phyloP scores from a whole-genome alignment of 2,888 invertebrate species.

The Cryptophagus acutangulus region DNA sequence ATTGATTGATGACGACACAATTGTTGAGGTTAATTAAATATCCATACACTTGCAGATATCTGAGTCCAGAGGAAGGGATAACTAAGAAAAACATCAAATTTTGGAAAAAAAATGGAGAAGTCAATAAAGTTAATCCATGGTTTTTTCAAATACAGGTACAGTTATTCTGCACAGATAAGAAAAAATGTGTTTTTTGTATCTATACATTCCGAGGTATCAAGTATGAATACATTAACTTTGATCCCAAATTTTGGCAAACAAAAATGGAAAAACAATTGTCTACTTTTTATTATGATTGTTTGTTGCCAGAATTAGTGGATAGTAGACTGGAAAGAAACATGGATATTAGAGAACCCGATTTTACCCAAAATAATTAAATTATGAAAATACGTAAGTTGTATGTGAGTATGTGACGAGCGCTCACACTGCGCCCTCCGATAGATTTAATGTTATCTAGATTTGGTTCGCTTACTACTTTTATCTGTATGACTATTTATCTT shows the following conservation, averaged over 20 bases:
- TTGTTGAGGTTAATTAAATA: slow-evolving; percentile 17
- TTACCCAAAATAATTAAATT: too few relatives aligned
- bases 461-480: too few relatives aligned
- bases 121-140: background rate
- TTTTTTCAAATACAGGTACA: background rate
- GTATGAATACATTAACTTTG: background rate
- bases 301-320: background rate
- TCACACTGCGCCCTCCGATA: too few relatives aligned
- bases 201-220: background rate
- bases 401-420: too few relatives aligned
- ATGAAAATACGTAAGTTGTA: too few relatives aligned
- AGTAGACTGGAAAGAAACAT: too few relatives aligned
- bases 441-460: too few relatives aligned
- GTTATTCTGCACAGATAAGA: background rate
- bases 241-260: background rate
- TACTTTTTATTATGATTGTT: background rate
- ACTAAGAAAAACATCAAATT: slow-evolving; percentile 2
- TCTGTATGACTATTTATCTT: too few relatives aligned
- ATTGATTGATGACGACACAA: slow-evolving; percentile 10
- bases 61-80: slow-evolving; percentile 11
- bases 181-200: background rate
- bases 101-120: background rate
- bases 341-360: too few relatives aligned
- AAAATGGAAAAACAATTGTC: background rate
- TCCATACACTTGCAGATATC: slow-evolving; percentile 13